Evolutionary conservation across 64 coral and sea anemone species (phyloP), one percentile per base, ranked within the genome.

Genomic region (Astreopora myriophthalma): DNA sequence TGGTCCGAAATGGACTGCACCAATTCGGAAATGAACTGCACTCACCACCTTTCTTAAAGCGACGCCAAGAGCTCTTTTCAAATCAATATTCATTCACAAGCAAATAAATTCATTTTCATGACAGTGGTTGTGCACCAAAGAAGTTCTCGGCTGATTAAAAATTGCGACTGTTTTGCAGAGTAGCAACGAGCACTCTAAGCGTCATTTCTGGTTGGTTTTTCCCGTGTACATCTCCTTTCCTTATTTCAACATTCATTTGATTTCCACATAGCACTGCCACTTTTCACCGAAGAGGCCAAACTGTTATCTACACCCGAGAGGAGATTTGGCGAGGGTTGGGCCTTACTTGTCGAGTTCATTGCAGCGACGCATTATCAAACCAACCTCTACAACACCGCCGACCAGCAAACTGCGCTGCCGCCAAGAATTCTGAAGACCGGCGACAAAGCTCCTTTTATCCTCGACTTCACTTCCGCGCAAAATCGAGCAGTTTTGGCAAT

Each of bases 301-400:
- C 73, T 93, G n/a, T 32, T 96, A 48, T 90, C 95, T 1, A 71
- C 28, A 20, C 95, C 95, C 30, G 95, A 96, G 25, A 83, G 84
- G 40, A 81, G 93, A 27, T 96, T 96, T 34, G 95, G 95, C 51
- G 68, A 66, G 23, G 95, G 95, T 14, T 96, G 95, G 95, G 91
- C 95, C 11, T 81, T 89, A 70, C 64, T 96, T 9, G 91, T 96
- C 0, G 91, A 92, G 2, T 96, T 96, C 36, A 96, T 96, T 35
- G 95, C 95, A 17, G 91, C 95, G 10, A 86, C 78, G 16, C 72
- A 93, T 33, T 96, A 93, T 73, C 78, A 93, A 76, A 96, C 95
- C 14, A 93, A 96, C 36, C 73, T 93, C 20, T 93, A 96, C 28
- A 90, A 96, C 37, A 96, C 91, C 27, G 75, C 52, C 19, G 22